Percentiles rank a stretch among this genome's conserved stretches.
Conservation (phyloP, 35 echinoderm and acorn worm species). For the Strongylocentrotus purpuratus region DNA sequence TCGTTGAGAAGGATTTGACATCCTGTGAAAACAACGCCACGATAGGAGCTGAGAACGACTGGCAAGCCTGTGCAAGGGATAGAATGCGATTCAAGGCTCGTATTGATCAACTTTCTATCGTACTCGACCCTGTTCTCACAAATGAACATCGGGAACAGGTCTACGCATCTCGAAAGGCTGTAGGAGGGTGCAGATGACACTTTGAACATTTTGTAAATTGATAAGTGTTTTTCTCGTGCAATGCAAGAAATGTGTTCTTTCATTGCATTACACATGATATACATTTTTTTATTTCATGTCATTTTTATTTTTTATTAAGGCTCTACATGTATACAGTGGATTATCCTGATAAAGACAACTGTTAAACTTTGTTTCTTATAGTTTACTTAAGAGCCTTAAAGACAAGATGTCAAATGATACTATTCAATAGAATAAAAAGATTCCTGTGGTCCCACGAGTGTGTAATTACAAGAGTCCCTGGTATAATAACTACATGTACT, state of each 20-base stretch:
- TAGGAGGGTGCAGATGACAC: neutral
- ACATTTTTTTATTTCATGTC: neutral
- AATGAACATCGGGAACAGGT: neutral
- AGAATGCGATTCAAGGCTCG: slow-evolving; percentile 5
- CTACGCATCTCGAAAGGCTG: neutral
- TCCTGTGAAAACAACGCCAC: neutral
- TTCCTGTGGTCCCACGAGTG: too few species aligned
- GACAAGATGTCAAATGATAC: too few species aligned
- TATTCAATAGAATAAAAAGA: too few species aligned
- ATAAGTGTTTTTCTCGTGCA: neutral
- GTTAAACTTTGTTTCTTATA: too few species aligned
- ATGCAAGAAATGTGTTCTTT: neutral
- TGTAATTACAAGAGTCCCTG: too few species aligned
- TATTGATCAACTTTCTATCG: neutral
- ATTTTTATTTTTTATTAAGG: neutral
- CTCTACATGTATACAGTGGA: too few species aligned
- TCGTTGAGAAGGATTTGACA: neutral
- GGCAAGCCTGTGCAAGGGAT: slow-evolving; percentile 36
- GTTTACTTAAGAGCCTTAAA: too few species aligned
- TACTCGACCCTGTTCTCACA: slow-evolving; percentile 3
- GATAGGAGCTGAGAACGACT: neutral
- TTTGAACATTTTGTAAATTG: neutral
- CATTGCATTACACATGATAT: neutral
- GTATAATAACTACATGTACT: too few species aligned
- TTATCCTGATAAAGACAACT: too few species aligned